phyloP scores from a whole-genome alignment of 2,888 invertebrate species.

The Apamea anceps region DNA sequence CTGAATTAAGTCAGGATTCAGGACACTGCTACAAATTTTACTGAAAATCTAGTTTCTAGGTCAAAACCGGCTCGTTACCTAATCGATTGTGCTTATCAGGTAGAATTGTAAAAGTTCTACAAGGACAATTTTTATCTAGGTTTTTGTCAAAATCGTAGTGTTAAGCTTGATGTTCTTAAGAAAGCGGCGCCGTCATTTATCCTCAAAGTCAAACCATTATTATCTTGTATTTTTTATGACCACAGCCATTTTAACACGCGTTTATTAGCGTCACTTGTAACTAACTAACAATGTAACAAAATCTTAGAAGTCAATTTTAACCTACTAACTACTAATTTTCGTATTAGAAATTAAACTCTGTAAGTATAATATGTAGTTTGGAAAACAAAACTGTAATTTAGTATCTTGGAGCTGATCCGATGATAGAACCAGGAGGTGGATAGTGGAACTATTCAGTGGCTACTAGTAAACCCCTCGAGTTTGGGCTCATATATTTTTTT shows the following conservation, averaged over 20 bases:
- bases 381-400: too few relatives aligned
- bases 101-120: not conserved
- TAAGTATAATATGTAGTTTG: too few relatives aligned
- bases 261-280: too few relatives aligned
- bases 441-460: too few relatives aligned
- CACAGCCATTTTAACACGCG: not conserved
- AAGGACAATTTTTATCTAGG: not conserved
- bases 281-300: too few relatives aligned
- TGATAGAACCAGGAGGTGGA: too few relatives aligned
- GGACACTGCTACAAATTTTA: not conserved
- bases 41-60: not conserved
- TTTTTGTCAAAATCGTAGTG: not conserved
- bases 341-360: too few relatives aligned
- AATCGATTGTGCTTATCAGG: not conserved
- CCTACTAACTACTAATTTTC: too few relatives aligned
- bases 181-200: not conserved
- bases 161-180: not conserved
- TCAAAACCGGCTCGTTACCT: not conserved
- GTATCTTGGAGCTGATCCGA: too few relatives aligned
- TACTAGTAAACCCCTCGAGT: too few relatives aligned
- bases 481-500: too few relatives aligned
- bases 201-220: not conserved
- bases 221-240: not conserved
- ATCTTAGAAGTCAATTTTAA: too few relatives aligned
- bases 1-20: slow-evolving; percentile 24